Base-by-base conservation (phyloP, 2,113 vertebrate species). In the Labrus mixtus region DNA sequence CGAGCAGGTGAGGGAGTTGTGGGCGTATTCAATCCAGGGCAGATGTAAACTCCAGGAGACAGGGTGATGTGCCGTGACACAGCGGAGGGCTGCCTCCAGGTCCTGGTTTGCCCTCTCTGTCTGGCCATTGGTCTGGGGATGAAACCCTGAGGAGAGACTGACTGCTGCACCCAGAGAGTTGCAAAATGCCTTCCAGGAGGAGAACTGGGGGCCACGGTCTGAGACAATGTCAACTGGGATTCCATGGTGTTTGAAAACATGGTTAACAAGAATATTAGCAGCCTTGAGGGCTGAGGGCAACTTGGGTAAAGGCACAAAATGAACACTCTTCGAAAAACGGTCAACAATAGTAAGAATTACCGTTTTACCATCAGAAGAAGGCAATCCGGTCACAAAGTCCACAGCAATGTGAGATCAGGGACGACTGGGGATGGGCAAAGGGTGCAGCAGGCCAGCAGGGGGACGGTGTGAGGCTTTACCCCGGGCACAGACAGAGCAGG, bases 161-260 rank as follows among this genome's bases (percentile, higher is more conserved):
- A 9, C 10, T 1, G 45, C 0, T 0, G 33, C 33, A 0, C 58
- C 58, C 11, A 72, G 0, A 0, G 69, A 2, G 1, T 6, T 3
- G 6, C 57, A 60, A 1, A 61, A 61, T 0, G 8, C 22, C 16
- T 3, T 11, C 50, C 33, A 56, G 0, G 58, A 57, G 23, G 15
- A 8, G 6, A 57, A 57, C n/a, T n/a, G n/a, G n/a, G n/a, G n/a
- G n/a, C n/a, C n/a, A n/a, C n/a, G n/a, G n/a, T n/a, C n/a, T n/a
- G 19, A 60, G 4, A 39, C 57, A 13, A 60, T 60, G 36, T 68
- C 55, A 2, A 17, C 2, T 1, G 73, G 12, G 0, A 64, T 25
- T 0, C 29, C 50, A 48, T 64, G 67, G 1, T 25, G 12, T 0
- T 17, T 15, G 15, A 55, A 55, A 3, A 55, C 50, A 36, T 69